Base-by-base conservation (phyloP, 2,113 vertebrate genomes). In the Halcyon malimbica region DNA sequence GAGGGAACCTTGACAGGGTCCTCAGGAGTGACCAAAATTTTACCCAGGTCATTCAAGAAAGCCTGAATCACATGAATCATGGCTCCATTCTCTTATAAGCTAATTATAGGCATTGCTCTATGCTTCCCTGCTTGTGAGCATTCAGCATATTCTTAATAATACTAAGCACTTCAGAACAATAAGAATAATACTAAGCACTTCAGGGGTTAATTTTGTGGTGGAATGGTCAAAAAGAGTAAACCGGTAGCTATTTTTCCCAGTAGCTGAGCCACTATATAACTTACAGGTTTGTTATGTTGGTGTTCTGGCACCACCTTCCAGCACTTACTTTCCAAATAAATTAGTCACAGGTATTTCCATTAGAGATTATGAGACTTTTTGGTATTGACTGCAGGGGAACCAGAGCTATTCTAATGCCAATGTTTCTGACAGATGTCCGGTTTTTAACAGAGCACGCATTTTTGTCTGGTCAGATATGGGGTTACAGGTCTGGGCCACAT, bases 401-500 rank as follows among this genome's bases (percentile, higher is more conserved):
- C 48, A 79, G 57, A 78, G 80, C 35, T 87, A 33, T 80, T 83
- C 51, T 75, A 12, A 9, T 13, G 26, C 59, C 20, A 69, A 2
- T 62, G 41, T 65, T 90, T 90, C 57, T 85, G 50, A 94, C 48
- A 62, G 87, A 53, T 69, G 59, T 85, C 88, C 87, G 91, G 9
- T 70, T 85, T 90, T 86, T 82, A 94, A 90, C 19, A 82, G 57
- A 80, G n/a, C 50, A 42, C 42, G 67, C 67, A 69, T 88, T 94
- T 94, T 81, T 75, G 39, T 90, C 88, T 93, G 48, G 35, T 93
- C 86, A 79, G 68, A 71, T 78, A 89, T 18, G 42, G 31, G 20
- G 26, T 94, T 93, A 87, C 62, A 81, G 68, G 60, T 81, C 88
- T 90, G 21, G 35, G 68, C 51, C 65, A 65, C 4, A 53, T 83